phyloP scores from a whole-genome alignment of 64 coral and sea anemone genomes.

The Montipora foliosa region DNA sequence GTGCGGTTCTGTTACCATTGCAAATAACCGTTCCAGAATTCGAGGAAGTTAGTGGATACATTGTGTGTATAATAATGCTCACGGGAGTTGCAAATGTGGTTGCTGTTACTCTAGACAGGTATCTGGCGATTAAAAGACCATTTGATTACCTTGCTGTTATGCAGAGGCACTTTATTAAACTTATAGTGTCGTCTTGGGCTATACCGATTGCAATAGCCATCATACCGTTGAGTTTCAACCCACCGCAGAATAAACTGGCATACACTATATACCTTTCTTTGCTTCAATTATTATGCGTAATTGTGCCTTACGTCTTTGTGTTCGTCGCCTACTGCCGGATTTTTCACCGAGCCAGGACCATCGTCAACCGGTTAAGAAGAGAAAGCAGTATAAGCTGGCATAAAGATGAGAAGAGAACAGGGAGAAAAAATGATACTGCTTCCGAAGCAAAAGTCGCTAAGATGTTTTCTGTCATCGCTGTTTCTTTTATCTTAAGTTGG shows the following conservation, averaged over 20 bases:
- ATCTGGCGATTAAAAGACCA: constrained; percentile 67
- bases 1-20: constrained; percentile 66
- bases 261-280: constrained; percentile 50
- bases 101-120: constrained; percentile 75
- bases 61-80: constrained; percentile 36
- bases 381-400: constrained; percentile 26
- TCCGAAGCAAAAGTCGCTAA: constrained; percentile 68
- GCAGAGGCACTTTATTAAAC: constrained; percentile 27
- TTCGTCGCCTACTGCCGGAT: constrained; percentile 67
- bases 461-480: constrained; percentile 50
- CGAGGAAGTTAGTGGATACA: not conserved
- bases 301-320: constrained; percentile 65
- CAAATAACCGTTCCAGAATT: constrained; percentile 42
- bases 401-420: not conserved
- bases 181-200: constrained; percentile 30
- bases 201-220: constrained; percentile 27
- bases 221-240: constrained; percentile 47
- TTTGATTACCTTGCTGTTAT: constrained; percentile 57
- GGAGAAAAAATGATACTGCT: not conserved
- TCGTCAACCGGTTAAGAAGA: constrained; percentile 28
- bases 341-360: constrained; percentile 61
- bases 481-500: constrained; percentile 76
- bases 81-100: constrained; percentile 70
- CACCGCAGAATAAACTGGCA: not conserved
- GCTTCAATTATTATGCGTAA: constrained; percentile 52